These are phyloP conservation scores for Cataglyphis cursor DNA, from an alignment of 2,888 invertebrate species.

Conservation along the genomic window DNA sequence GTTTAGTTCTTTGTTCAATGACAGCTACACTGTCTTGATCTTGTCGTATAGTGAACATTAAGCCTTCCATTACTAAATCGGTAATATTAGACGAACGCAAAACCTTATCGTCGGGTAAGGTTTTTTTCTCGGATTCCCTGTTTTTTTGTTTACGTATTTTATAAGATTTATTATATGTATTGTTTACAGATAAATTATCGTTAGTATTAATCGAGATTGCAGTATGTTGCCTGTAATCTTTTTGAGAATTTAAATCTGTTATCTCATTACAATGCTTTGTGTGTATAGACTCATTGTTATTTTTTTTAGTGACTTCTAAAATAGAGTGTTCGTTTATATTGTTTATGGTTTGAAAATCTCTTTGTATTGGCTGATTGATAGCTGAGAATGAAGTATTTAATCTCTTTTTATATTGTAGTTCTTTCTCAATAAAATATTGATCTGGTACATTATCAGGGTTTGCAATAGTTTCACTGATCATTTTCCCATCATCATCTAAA, in stretches of 20 bases:
- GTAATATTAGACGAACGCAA: slow-evolving; percentile 84
- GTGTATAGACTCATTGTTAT: neutral
- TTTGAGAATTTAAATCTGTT: neutral
- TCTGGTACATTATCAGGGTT: slow-evolving; percentile 80
- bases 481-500: neutral
- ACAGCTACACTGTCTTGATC: slow-evolving; percentile 82
- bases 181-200: neutral
- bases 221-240: neutral
- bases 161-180: neutral
- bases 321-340: neutral
- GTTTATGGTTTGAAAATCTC: neutral
- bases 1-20: slow-evolving; percentile 84
- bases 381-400: neutral
- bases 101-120: slow-evolving; percentile 37
- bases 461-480: slow-evolving; percentile 55
- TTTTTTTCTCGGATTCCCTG: slow-evolving; percentile 45
- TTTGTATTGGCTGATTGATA: neutral
- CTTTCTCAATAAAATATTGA: slow-evolving; percentile 82
- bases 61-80: slow-evolving; percentile 85
- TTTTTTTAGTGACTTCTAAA: neutral
- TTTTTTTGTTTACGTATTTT: slow-evolving; percentile 36
- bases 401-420: slow-evolving; percentile 74
- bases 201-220: neutral
- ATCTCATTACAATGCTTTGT: neutral
- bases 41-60: slow-evolving; percentile 85